Evolutionary conservation across 2,113 vertebrate genomes (phyloP), one percentile per base, ranked within the genome.

Genomic region (Albula goreensis): DNA sequence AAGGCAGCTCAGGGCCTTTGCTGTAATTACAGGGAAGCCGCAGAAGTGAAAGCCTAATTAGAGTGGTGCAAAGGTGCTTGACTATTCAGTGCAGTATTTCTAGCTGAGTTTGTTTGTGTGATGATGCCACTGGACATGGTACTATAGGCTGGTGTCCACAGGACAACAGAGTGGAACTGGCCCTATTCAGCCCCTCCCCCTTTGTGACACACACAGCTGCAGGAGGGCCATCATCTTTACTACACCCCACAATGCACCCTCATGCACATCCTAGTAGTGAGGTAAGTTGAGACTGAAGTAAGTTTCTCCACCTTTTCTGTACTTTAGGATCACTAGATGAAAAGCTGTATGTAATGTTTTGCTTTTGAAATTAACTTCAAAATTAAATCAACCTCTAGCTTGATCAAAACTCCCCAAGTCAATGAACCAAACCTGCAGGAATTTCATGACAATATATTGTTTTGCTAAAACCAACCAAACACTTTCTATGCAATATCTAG

Each of bases 1-100:
- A 88, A 86, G 91, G 90, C 90, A 84, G 80, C 25, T 78, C 31
- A 22, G 88, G 83, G 89, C 80, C 90, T 89, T 89, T 89, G 86
- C 91, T 86, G 78, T 94, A 93, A 94, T 93, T 93, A 94, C 92
- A 91, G 92, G 50, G 92, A 90, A 86, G 88, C 19, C 57, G 88
- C 90, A 86, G 89, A 90, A 91, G 91, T 91, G 89, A 94, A 93
- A 90, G 93, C 88, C 88, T 94, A 93, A 95, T 94, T 92, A 94
- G 89, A 12, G 81, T 88, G 85, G 90, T 87, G 87, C 90, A 93
- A 92, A 92, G 89, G 89, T 92, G 88, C 88, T 57, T 66, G 81
- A 60, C 83, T 88, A 91, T 91, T 93, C 91, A 93, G 90, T 77
- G 80, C 89, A 12, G 52, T 19, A n/a, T 41, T 19, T 52, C 19